Evolutionary conservation across 1,140 invertebrate species (phyloP), one percentile per base, ranked within the genome.

Genomic region (Leptopilina boulardi): DNA sequence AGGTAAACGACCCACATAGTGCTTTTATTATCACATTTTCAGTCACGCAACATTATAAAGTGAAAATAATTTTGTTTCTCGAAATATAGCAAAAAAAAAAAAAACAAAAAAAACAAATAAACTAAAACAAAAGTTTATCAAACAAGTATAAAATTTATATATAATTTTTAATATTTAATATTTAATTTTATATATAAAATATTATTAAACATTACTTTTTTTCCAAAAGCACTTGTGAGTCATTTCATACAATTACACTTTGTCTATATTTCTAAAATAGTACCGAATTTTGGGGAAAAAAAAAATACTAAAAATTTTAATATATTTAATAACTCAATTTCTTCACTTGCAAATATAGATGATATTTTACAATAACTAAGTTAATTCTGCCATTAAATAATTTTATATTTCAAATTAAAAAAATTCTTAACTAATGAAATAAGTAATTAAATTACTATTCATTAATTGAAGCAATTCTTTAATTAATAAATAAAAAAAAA

Each of bases 1-100:
- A 34, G 26, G 59, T 66, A 66, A 66, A 66, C 23, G 21, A 66
- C 26, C 59, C 59, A 66, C 59, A 66, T 66, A n/a, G 26, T 66
- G 23, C 26, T 30, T 66, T n/a, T 66, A 30, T 66, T 66, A 66
- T 66, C 59, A 30, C 59, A 66, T 30, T n/a, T 38, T 66, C 26
- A 30, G 23, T 30, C 59, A 66, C 59, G 59, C 59, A 66, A 66
- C 30, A 26, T n/a, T 38, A 38, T 8, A 34, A 26, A 34, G 26
- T 30, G 10, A 66, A 30, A 30, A 66, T 66, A 6, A 51, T 66
- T 66, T 30, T 66, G 3, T 30, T 66, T 26, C 59, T 30, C 23
- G 5, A n/a, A 66, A 30, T 30, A 26, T 4, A 15, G 10, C 8
- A 66, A 13, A 10, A 11, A 5, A 56, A 8, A 0, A 0, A 26